Evolutionary conservation across 1,140 invertebrate genomes (phyloP).

Genomic region (Diuraphis noxia): DNA sequence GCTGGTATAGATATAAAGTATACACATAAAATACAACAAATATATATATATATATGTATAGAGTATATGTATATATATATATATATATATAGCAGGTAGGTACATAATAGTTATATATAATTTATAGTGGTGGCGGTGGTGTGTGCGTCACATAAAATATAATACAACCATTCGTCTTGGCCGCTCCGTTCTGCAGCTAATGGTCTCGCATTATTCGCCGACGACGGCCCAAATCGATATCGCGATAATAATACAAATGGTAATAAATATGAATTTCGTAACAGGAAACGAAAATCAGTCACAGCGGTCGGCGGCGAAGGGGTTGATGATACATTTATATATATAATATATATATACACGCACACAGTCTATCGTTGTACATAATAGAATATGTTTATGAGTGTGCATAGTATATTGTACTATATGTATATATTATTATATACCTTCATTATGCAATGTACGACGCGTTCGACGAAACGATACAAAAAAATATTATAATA

Average conservation of each 20-base stretch:
- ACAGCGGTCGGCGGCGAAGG: not conserved
- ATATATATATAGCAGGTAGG: not conserved
- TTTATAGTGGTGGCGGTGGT: not conserved
- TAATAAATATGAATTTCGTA: conserved; percentile 31
- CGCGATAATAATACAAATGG: not conserved
- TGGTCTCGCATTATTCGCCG: not conserved
- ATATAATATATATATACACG: no score
- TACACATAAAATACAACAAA: not conserved
- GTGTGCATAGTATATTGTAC: no score
- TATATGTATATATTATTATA: no score
- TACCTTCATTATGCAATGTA: not conserved
- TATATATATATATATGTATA: not conserved
- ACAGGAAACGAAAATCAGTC: conserved; percentile 26
- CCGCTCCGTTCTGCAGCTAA: conserved; percentile 6
- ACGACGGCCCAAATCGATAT: not conserved
- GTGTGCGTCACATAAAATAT: conserved; percentile 6
- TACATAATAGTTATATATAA: not conserved
- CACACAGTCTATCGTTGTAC: not conserved
- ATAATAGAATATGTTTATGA: not conserved
- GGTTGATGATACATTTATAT: not conserved
- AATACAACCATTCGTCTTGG: not conserved
- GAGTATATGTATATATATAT: not conserved
- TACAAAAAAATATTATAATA: not conserved
- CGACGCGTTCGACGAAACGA: not conserved
- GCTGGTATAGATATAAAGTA: no score